Conservation (phyloP, 1,140 invertebrate species). For the Drosophila sp. region DNA sequence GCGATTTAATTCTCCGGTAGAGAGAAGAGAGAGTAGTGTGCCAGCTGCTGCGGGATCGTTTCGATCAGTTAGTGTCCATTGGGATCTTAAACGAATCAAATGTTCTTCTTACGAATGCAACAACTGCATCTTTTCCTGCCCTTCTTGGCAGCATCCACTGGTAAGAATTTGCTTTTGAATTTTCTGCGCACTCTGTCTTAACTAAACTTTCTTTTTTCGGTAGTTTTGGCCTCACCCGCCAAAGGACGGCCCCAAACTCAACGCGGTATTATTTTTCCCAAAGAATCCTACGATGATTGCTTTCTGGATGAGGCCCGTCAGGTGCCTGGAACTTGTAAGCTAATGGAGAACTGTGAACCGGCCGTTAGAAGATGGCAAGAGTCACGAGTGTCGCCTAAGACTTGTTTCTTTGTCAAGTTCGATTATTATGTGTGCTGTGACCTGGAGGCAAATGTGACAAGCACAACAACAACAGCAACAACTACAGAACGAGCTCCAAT, state of each 20-base stretch:
- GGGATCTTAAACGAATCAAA: background rate
- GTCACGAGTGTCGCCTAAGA: slow-evolving; percentile 53
- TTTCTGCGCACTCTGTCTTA: background rate
- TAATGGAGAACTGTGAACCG: slow-evolving; percentile 57
- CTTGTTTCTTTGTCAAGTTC: slow-evolving; percentile 75
- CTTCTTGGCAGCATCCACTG: background rate
- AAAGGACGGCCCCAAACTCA: slow-evolving; percentile 48
- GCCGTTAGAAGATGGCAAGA: slow-evolving; percentile 56
- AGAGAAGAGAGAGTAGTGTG: background rate
- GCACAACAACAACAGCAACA: slow-evolving; percentile 15
- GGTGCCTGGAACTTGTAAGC: slow-evolving; percentile 52
- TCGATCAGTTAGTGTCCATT: slow-evolving; percentile 5
- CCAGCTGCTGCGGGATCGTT: background rate
- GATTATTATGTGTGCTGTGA: slow-evolving; percentile 75
- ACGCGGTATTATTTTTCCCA: slow-evolving; percentile 67
- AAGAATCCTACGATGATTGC: slow-evolving; percentile 70
- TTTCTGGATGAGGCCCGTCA: slow-evolving; percentile 41
- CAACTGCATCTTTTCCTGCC: background rate
- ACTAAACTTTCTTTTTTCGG: slow-evolving; percentile 21
- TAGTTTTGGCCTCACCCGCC: slow-evolving; percentile 26
- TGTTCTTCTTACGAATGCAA: background rate
- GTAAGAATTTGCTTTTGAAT: slow-evolving; percentile 1
- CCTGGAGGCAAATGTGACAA: slow-evolving; percentile 1
- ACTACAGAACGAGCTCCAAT: slow-evolving; percentile 18
- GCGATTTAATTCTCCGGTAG: slow-evolving; percentile 4